Evolutionary conservation across 2,888 invertebrate genomes (phyloP).

Genomic region (Diloba caeruleocephala): DNA sequence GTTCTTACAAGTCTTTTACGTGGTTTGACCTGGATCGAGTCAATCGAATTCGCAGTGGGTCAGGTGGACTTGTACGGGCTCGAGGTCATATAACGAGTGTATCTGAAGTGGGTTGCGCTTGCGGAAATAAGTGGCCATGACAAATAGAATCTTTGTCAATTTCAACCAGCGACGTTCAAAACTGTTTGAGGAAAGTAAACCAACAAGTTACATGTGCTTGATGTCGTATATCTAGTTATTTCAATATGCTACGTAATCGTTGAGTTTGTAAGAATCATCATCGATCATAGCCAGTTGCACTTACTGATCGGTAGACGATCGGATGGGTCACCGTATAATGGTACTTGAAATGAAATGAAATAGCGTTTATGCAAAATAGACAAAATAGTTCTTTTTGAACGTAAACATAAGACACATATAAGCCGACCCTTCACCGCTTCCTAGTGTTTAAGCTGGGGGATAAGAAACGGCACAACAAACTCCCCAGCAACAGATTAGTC

Average conservation of each 20-base stretch:
- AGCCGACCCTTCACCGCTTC: no score
- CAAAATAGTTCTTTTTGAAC: no score
- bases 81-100: conserved; percentile 44
- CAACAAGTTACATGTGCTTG: not conserved
- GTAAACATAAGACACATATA: no score
- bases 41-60: conserved; percentile 46
- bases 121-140: conserved; percentile 39
- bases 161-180: conserved; percentile 1
- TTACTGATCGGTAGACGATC: no score
- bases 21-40: conserved; percentile 43
- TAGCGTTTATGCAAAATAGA: no score
- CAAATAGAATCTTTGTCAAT: conserved; percentile 30
- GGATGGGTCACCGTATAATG: no score
- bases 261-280: conserved; percentile 5
- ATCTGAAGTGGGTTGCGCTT: conserved; percentile 44
- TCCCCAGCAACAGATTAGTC: no score
- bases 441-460: no score
- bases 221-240: conserved; percentile 1
- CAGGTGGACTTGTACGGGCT: conserved; percentile 44
- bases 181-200: not conserved
- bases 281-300: no score
- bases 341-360: no score
- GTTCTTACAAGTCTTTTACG: conserved; percentile 33
- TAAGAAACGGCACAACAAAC: no score
- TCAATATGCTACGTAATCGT: conserved; percentile 2